Evolutionary conservation across 2,113 vertebrate species (phyloP).

Genomic region (Phalacrocorax carbo): DNA sequence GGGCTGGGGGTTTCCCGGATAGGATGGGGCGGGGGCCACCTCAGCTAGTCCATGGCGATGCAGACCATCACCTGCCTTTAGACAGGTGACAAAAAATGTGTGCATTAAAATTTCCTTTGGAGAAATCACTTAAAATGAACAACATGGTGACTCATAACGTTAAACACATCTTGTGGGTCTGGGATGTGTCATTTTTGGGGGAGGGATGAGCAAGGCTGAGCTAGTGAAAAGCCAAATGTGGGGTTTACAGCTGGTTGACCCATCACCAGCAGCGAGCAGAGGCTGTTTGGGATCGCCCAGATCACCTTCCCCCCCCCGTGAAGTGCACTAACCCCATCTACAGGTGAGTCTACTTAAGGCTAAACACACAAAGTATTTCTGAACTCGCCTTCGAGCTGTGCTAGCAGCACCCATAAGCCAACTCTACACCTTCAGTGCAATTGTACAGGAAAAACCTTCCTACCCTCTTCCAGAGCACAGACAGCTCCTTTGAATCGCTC

Average conservation of each 20-base stretch:
- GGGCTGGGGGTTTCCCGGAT: neutral
- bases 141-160: fast-evolving
- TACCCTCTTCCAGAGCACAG: neutral
- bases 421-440: fast-evolving
- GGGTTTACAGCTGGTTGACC: neutral
- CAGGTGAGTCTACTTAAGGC: neutral
- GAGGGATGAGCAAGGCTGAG: neutral
- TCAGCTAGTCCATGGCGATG: neutral
- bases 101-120: neutral
- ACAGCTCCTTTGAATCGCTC: neutral
- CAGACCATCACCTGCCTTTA: neutral
- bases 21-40: neutral
- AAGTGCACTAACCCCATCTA: neutral
- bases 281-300: neutral
- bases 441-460: neutral
- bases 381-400: neutral
- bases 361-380: neutral
- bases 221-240: neutral
- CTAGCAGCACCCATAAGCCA: too few species aligned
- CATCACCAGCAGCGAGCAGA: neutral
- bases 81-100: fast-evolving
- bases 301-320: fast-evolving
- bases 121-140: neutral
- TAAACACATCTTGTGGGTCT: neutral
- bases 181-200: neutral